Evolutionary conservation across 2,888 invertebrate species (phyloP).

Genomic region (Meta bourneti): DNA sequence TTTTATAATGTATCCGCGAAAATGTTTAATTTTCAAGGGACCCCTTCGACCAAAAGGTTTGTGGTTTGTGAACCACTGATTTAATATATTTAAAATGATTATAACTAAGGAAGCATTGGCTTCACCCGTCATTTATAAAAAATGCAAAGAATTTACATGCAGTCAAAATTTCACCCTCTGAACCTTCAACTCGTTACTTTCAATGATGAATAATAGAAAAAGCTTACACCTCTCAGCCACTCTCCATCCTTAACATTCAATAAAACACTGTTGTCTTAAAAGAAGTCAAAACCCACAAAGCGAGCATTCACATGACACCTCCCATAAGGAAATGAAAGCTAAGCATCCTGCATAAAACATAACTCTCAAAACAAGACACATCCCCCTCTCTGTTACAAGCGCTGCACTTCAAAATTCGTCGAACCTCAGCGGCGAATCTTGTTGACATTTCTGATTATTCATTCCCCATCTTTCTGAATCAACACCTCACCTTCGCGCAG

Average conservation of each 20-base stretch:
- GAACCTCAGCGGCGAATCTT: neutral
- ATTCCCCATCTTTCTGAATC: slow-evolving; percentile 35
- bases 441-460: slow-evolving; percentile 55
- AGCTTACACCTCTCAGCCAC: neutral
- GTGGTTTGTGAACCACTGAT: too few species aligned
- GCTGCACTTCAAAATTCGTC: neutral
- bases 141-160: too few species aligned
- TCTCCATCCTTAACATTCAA: neutral
- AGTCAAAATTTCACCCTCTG: neutral
- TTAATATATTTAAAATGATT: too few species aligned
- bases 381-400: neutral
- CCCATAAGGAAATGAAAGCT: neutral
- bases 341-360: slow-evolving; percentile 9
- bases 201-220: neutral
- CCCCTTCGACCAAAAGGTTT: too few species aligned
- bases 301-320: too few species aligned
- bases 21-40: too few species aligned
- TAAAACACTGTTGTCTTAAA: neutral
- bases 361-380: neutral
- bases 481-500: neutral
- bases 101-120: too few species aligned
- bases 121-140: too few species aligned
- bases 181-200: neutral
- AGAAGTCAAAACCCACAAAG: neutral
- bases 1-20: too few species aligned